Conservation (phyloP, 2,113 vertebrate genomes). For the Marmota flaviventris region DNA sequence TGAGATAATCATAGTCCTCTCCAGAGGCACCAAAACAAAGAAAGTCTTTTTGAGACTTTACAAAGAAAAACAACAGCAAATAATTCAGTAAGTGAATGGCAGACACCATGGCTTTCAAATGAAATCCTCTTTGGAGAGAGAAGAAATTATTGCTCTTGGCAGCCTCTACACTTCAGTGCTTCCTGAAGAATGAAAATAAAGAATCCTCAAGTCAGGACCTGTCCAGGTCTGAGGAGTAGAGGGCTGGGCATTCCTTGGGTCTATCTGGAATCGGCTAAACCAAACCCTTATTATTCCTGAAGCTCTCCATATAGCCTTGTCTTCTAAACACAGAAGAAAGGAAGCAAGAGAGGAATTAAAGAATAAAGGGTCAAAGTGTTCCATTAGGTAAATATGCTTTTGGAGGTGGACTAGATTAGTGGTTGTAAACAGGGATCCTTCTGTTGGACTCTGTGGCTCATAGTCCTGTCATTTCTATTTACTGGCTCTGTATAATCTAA, state of each 20-base stretch:
- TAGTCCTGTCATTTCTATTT: not conserved
- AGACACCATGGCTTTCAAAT: not conserved
- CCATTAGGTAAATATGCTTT: not conserved
- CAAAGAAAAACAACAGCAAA: not conserved
- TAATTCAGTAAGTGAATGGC: not conserved
- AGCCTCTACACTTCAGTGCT: not conserved
- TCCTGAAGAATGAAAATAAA: not conserved
- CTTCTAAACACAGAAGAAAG: not conserved
- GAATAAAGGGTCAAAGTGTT: not conserved
- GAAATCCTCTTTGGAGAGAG: not conserved
- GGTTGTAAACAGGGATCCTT: not conserved
- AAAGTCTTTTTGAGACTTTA: not conserved
- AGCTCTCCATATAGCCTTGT: not conserved
- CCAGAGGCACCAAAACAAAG: not conserved
- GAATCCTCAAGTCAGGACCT: not conserved
- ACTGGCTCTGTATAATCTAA: not conserved
- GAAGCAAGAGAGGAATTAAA: not conserved
- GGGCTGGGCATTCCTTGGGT: not conserved
- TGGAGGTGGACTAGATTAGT: not conserved
- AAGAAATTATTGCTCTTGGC: not conserved
- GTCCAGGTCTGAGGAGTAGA: not conserved
- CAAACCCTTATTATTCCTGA: not conserved
- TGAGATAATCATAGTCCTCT: not conserved
- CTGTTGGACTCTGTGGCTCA: not conserved
- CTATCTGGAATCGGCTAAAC: not conserved